Percentiles rank a stretch among this genome's conserved stretches.
phyloP scores from a whole-genome alignment of 2,113 vertebrate genomes.

The Suricata suricatta region DNA sequence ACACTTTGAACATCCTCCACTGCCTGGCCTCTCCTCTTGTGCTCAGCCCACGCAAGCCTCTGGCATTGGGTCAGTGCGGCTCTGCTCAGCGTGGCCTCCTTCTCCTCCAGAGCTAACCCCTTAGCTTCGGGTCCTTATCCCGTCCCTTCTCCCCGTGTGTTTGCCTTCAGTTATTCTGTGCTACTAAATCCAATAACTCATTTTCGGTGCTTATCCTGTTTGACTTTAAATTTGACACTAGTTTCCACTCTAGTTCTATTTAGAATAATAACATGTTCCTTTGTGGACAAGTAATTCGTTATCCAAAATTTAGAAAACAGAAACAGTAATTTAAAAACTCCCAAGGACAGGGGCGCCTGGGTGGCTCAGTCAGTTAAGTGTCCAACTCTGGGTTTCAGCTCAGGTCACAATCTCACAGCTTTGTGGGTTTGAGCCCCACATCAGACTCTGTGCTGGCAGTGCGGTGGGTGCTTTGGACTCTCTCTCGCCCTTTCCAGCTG shows the following conservation, averaged over 20 bases:
- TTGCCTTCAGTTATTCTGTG: not conserved
- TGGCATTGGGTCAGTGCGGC: not conserved
- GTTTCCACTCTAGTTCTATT: not conserved
- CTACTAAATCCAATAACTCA: not conserved
- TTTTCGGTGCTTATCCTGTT: not conserved
- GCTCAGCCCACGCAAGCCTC: not conserved
- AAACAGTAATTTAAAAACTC: not conserved
- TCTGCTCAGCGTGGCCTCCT: not conserved
- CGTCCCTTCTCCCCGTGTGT: not conserved
- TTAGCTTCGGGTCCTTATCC: not conserved
- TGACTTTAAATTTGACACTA: not conserved
- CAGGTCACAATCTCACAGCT: too few species aligned
- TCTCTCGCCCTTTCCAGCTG: too few species aligned
- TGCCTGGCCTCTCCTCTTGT: not conserved
- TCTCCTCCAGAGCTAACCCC: not conserved
- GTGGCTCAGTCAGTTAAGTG: too few species aligned
- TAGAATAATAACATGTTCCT: slow-evolving; percentile 14
- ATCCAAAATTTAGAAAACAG: not conserved
- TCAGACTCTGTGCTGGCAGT: too few species aligned
- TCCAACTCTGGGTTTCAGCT: too few species aligned
- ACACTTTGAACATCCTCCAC: not conserved
- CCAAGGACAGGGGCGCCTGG: too few species aligned
- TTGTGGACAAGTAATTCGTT: not conserved
- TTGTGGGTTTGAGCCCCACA: too few species aligned
- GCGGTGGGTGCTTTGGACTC: too few species aligned